Conservation (phyloP, 2,113 vertebrate species). For the Indicator indicator region DNA sequence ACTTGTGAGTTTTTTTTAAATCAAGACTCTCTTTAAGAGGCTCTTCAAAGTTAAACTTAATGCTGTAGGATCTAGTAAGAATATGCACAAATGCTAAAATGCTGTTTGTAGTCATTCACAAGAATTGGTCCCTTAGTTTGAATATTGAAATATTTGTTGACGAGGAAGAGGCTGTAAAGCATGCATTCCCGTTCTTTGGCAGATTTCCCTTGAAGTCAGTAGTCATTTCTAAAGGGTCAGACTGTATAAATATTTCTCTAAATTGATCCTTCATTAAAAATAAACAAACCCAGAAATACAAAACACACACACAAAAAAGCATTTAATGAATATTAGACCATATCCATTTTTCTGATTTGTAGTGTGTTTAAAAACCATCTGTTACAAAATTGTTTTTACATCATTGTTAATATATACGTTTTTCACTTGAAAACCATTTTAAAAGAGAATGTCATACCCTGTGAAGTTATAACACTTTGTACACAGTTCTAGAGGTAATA, state of each 20-base stretch:
- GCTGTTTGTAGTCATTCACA: neutral
- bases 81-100: neutral
- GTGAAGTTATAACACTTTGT: neutral
- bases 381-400: neutral
- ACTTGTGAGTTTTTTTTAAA: neutral
- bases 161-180: neutral
- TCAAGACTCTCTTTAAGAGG: neutral
- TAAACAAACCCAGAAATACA: neutral
- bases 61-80: neutral
- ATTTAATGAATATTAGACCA: neutral
- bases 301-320: neutral
- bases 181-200: neutral
- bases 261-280: neutral
- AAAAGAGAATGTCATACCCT: neutral
- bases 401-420: neutral
- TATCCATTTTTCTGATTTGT: neutral
- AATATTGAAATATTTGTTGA: neutral
- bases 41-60: neutral
- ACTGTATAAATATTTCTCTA: neutral
- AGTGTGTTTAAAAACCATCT: neutral
- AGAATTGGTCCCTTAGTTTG: neutral
- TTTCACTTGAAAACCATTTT: neutral
- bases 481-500: fast-evolving
- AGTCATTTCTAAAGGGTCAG: neutral
- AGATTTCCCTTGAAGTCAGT: neutral